These are phyloP conservation scores for Lucilia sericata DNA, from an alignment of 1,140 invertebrate species.

Conservation along the genomic window DNA sequence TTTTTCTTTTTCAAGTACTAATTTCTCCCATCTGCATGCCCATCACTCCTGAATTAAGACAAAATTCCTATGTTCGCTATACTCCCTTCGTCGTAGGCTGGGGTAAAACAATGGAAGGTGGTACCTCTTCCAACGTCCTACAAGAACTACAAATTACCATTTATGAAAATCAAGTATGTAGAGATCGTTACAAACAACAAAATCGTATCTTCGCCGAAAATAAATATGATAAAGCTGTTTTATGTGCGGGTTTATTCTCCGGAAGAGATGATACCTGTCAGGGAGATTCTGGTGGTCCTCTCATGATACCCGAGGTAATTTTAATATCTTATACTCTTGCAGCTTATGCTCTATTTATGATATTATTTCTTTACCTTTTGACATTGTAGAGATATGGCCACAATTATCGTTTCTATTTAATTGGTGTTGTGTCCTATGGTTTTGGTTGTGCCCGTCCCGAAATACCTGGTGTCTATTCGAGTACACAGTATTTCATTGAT, in stretches of 20 bases:
- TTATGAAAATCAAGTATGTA: conserved; percentile 74
- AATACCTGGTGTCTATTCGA: conserved; percentile 81
- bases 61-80: conserved; percentile 59
- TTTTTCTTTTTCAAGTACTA: conserved; percentile 1
- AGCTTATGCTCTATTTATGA: too few species aligned
- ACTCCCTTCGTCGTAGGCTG: conserved; percentile 83
- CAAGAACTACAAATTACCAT: conserved; percentile 81
- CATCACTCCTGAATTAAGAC: conserved; percentile 47
- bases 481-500: conserved; percentile 73
- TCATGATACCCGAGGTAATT: conserved; percentile 75
- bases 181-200: conserved; percentile 71
- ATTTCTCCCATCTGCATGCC: conserved; percentile 61
- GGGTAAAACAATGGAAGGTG: conserved; percentile 72
- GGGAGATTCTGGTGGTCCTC: conserved; percentile 86
- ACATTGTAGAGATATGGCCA: conserved; percentile 47
- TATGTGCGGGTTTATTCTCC: conserved; percentile 80
- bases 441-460: conserved; percentile 76
- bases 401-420: conserved; percentile 69
- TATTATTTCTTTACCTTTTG: background rate
- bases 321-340: background rate
- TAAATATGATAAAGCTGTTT: conserved; percentile 70
- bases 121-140: conserved; percentile 73
- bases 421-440: conserved; percentile 81
- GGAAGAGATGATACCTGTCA: conserved; percentile 87
- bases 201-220: conserved; percentile 73